These are phyloP conservation scores for Hemicordylus capensis DNA, from an alignment of 2,113 vertebrate species.

Conservation along the genomic window DNA sequence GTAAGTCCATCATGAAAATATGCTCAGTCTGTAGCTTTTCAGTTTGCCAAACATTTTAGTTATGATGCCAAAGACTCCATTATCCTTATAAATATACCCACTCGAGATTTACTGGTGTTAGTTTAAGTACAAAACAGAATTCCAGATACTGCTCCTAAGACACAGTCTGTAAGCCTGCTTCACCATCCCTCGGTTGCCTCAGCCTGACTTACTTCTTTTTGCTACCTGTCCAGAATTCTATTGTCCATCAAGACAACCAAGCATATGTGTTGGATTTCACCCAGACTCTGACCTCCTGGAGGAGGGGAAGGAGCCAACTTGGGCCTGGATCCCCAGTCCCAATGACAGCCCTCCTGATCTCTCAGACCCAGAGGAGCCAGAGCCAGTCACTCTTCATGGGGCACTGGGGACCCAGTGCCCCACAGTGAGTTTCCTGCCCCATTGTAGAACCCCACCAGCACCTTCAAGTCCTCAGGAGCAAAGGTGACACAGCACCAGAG, in stretches of 20 bases:
- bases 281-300: too few relatives aligned
- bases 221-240: constrained; percentile 9
- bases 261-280: constrained; percentile 19
- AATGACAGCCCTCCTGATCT: too few relatives aligned
- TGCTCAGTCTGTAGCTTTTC: background rate
- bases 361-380: too few relatives aligned
- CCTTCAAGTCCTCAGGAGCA: too few relatives aligned
- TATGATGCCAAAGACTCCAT: constrained; percentile 54
- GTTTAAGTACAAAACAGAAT: constrained; percentile 53
- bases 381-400: too few relatives aligned
- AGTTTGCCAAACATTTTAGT: accelerated
- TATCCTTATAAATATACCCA: constrained; percentile 28
- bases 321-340: too few relatives aligned
- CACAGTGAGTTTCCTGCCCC: too few relatives aligned
- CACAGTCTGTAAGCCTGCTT: constrained; percentile 18
- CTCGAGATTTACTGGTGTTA: constrained; percentile 41
- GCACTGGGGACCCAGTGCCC: too few relatives aligned
- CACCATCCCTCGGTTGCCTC: constrained; percentile 44
- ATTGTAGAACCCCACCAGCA: too few relatives aligned
- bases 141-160: background rate
- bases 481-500: too few relatives aligned
- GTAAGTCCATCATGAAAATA: background rate
- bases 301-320: too few relatives aligned
- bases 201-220: constrained; percentile 66
- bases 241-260: background rate